Evolutionary conservation across 2,113 vertebrate genomes (phyloP), one percentile per base, ranked within the genome.

Genomic region (Nansenia antarctica): DNA sequence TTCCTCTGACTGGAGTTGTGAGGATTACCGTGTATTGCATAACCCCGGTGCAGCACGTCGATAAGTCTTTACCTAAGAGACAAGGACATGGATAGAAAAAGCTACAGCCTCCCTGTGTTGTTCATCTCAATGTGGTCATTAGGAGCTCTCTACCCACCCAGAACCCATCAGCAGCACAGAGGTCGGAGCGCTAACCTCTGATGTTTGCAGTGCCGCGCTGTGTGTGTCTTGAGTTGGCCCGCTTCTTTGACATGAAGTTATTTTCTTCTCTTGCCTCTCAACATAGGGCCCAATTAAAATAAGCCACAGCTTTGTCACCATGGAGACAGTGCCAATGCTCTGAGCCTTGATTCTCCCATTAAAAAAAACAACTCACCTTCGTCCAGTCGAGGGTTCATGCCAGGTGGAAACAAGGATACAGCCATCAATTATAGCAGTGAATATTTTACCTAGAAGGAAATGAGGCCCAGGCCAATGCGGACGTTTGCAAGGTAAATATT

Each of bases 401-500:
- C 69, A 71, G 77, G 67, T 62, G 6, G 54, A 59, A 52, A 67
- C 77, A 71, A 60, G 20, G 72, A 82, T 72, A 62, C 42, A 0
- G 15, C 30, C 73, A 74, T 87, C 67, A 80, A 87, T 87, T 81
- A 88, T 71, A 88, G 22, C 5, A 69, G 78, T 84, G 80, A 88
- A 80, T 85, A 80, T 86, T 87, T 85, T 76, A 85, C 65, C 62
- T 7, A 22, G 15, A 32, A 49, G 76, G 61, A 72, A 78, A 64
- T 76, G 72, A 60, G 2, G 81, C 79, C 82, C 76, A 76, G 64
- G 72, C 73, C 70, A n/a, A 65, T 59, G 76, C 70, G 64, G 73
- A 81, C 76, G 58, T 86, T 84, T 82, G 77, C 74, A 29, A 70
- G 69, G 79, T 88, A 90, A 89, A 89, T 88, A 87, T 88, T 87